Percentiles rank a stretch among this genome's conserved stretches.
Evolutionary conservation across 2,113 vertebrate genomes (phyloP).

Genomic region (Ceratotherium simum): DNA sequence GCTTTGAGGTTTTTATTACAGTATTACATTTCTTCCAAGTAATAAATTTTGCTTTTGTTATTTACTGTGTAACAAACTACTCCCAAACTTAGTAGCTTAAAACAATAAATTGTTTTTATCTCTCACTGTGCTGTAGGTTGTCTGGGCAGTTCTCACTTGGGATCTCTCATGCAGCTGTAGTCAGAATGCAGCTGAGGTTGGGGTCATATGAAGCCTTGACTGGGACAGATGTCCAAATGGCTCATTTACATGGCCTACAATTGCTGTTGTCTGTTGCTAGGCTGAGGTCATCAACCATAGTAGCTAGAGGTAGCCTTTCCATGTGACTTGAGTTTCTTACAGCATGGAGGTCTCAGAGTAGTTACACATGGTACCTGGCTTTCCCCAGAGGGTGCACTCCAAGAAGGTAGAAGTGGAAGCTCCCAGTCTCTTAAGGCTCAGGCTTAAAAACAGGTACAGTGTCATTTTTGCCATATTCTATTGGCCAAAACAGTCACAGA

Average conservation of each 20-base stretch:
- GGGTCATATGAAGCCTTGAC: background rate
- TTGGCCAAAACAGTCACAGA: background rate
- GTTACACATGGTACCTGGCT: background rate
- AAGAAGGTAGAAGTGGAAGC: background rate
- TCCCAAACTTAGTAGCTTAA: background rate
- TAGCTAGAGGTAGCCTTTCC: background rate
- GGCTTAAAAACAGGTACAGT: background rate
- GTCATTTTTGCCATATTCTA: background rate
- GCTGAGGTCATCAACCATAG: background rate
- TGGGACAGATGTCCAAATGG: background rate
- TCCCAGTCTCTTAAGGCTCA: background rate
- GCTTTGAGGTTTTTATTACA: background rate
- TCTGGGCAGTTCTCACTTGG: background rate
- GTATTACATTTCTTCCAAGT: background rate
- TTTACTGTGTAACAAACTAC: background rate
- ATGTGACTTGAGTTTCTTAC: background rate
- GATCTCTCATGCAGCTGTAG: background rate
- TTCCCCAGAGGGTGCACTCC: background rate
- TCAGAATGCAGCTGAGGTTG: background rate
- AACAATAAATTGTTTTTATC: background rate
- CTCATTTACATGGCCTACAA: background rate
- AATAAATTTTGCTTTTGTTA: background rate
- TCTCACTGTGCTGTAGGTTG: background rate
- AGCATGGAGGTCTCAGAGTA: background rate
- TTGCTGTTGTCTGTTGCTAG: background rate